These are phyloP conservation scores for Cydia strobilella DNA, from an alignment of 1,140 invertebrate genomes.

Conservation along the genomic window DNA sequence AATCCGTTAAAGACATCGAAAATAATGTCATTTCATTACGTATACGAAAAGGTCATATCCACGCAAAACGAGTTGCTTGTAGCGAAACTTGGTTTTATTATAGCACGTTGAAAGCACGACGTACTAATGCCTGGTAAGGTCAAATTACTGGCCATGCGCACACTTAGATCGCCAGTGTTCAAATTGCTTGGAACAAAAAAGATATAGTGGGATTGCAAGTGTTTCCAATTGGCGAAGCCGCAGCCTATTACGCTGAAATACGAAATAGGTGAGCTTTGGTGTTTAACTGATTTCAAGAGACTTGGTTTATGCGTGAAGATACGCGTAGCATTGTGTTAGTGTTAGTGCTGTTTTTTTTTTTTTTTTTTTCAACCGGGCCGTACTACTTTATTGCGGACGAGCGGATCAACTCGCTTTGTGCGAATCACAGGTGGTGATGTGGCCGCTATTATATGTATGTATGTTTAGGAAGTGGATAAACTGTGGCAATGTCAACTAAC, in stretches of 20 bases:
- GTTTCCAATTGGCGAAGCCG: constrained; percentile 41
- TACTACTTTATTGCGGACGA: constrained; percentile 1
- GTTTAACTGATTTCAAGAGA: constrained; percentile 31
- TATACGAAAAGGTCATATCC: constrained; percentile 44
- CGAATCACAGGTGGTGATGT: no score
- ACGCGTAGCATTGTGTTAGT: constrained; percentile 20
- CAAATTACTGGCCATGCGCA: constrained; percentile 55
- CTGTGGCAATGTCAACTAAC: not conserved
- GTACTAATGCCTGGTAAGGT: constrained; percentile 56
- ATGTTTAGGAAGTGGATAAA: no score
- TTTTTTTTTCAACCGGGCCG: not conserved
- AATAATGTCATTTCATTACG: constrained; percentile 29
- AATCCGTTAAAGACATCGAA: constrained; percentile 6
- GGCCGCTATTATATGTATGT: no score
- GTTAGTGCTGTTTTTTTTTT: constrained; percentile 3
- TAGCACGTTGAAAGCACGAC: constrained; percentile 52
- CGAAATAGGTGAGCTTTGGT: constrained; percentile 24
- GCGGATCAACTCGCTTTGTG: no score
- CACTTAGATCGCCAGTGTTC: constrained; percentile 49
- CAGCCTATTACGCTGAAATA: constrained; percentile 22
- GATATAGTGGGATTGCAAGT: constrained; percentile 46
- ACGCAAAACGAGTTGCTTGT: constrained; percentile 31
- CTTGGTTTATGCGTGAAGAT: constrained; percentile 25
- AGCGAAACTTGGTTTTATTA: constrained; percentile 47
- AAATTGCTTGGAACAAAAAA: constrained; percentile 56